Base-by-base conservation (phyloP, 2,888 invertebrate genomes). In the Dryomyza anilis region DNA sequence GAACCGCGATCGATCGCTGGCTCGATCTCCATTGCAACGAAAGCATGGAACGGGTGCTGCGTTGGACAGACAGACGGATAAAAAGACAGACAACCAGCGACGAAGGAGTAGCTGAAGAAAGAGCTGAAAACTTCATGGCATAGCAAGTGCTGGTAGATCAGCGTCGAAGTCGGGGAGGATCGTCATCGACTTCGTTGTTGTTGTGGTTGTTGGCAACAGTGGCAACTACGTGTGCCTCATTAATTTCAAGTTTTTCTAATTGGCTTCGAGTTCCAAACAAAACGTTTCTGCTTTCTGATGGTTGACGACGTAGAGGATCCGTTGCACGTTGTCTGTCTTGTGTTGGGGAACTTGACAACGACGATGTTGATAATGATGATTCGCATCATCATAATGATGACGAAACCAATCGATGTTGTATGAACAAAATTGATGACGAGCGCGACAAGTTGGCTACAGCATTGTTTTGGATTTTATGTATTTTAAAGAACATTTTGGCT, bases 191-290 rank as follows among this genome's bases (percentile, higher is more conserved):
- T 36, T 19, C 29, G 14, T 45, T 45, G 45, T 29, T n/a, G n/a
- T n/a, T n/a, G n/a, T n/a, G n/a, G n/a, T n/a, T n/a, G n/a, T n/a
- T n/a, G 45, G n/a, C 30, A 36, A 64, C 36, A 43, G 52, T 64
- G 39, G 25, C 43, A 55, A 50, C 55, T 25, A 56, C 46, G n/a
- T 71, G 71, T 72, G 71, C 72, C 74, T 74, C 74, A 74, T 74
- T 74, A 74, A 72, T 73, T 74, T 70, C 70, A 70, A 72, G 73
- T 74, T 74, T 73, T 73, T 73, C 74, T 74, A 74, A 74, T 74
- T 74, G 74, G 73, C 74, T 71, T 73, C 72, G 71, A 72, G 71
- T 72, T 72, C 72, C 71, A 68, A 72, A 73, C 72, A 72, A 74
- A 74, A 74, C 73, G 72, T 67, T 71, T 74, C 72, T 48, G 12